Base-by-base conservation (phyloP, 2,113 vertebrate species). In the Platysteira castanea region DNA sequence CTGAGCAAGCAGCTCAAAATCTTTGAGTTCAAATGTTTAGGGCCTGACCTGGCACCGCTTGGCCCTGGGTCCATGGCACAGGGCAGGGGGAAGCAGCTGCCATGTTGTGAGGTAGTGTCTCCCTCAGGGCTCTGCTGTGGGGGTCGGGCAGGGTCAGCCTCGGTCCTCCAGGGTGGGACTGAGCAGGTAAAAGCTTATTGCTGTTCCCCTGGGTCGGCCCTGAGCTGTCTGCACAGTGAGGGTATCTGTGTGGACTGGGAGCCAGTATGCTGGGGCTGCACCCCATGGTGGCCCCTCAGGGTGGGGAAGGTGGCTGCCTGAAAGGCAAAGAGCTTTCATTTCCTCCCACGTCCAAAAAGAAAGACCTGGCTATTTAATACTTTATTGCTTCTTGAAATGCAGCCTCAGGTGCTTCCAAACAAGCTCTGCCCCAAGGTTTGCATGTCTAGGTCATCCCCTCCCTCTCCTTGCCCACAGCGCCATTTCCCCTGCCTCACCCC, bases 41-140 rank as follows among this genome's bases (percentile, higher is more conserved):
- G 39, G 49, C 37, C 37, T 83, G 35, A 37, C 6, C 7, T 1
- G 1, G 46, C 1, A 0, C 49, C 2, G 2, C 18, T 22, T 27
- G 81, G 31, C n/a, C 31, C 42, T 0, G 1, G 15, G 2, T 3
- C 13, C 10, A 3, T 4, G 19, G 42, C 10, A 3, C 10, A 11
- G n/a, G n/a, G n/a, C 54, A 27, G 6, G 27, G 33, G 17, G 31
- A 82, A 52, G 71, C 1, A 49, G 67, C 31, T 16, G 5, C 77
- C 68, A 23, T 67, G 42, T 24, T 50, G 60, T 52, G 63, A 75
- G 33, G 50, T 10, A 15, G 6, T 7, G 15, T 49, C 15, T 77
- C 37, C 71, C 46, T 57, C 80, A 69, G 41, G 19, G 39, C 14
- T n/a, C 22, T 15, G 24, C 12, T 53, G 12, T 16, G 9, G 2